Conservation (phyloP, 2,888 invertebrate genomes). For the Dynastes maya region DNA sequence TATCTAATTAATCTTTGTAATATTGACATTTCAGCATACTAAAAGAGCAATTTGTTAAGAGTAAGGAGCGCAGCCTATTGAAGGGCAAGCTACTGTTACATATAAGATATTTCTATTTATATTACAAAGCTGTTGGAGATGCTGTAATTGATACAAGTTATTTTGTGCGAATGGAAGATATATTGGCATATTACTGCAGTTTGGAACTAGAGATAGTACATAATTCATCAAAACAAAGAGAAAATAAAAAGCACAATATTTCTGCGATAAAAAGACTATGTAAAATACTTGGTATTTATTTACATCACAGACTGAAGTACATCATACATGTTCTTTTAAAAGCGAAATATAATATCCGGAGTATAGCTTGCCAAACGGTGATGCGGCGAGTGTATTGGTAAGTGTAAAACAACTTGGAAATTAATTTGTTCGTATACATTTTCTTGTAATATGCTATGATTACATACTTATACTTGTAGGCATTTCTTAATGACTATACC, state of each 20-base stretch:
- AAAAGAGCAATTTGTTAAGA: conserved; percentile 56
- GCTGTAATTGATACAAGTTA: conserved; percentile 57
- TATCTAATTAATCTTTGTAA: neutral
- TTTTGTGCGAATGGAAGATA: conserved; percentile 61
- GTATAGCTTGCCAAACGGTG: conserved; percentile 56
- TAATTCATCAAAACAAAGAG: conserved; percentile 55
- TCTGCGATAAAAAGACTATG: conserved; percentile 56
- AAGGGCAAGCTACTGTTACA: conserved; percentile 57
- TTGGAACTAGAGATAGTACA: conserved; percentile 57
- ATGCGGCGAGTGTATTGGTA: conserved; percentile 61
- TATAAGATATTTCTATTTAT: conserved; percentile 58
- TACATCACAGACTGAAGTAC: conserved; percentile 58
- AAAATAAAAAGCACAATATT: conserved; percentile 51
- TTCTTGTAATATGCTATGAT: neutral
- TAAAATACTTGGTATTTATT: conserved; percentile 56
- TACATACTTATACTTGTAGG: conserved; percentile 52
- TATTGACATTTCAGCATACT: conserved; percentile 55
- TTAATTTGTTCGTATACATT: neutral
- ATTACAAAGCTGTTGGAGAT: conserved; percentile 55
- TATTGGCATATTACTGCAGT: conserved; percentile 59
- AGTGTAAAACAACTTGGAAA: conserved; percentile 48
- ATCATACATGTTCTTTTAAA: conserved; percentile 62
- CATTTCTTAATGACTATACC: conserved; percentile 58
- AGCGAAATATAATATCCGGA: conserved; percentile 47
- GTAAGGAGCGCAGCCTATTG: conserved; percentile 56